A percentile compares a stretch with the other conserved stretches of the same genome.
Conservation (phyloP, 2,113 vertebrate species). For the Osmerus mordax region DNA sequence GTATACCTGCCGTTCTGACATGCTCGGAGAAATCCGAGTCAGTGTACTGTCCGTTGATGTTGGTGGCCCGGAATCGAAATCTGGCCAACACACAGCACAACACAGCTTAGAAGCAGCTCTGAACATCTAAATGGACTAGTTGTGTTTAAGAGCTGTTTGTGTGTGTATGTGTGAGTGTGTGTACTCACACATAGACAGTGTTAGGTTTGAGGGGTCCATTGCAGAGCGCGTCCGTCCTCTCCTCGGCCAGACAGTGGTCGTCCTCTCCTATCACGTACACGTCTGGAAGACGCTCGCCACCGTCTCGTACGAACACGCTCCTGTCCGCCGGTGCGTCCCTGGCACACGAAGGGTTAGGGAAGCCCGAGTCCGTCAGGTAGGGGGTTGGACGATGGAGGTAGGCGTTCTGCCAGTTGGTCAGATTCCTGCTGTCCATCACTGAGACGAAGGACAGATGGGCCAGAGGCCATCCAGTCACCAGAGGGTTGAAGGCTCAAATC, state of each 20-base stretch:
- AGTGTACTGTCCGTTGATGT: conserved; percentile 85
- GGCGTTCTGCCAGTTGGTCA: conserved; percentile 90
- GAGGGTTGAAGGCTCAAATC: not conserved
- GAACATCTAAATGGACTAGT: not conserved
- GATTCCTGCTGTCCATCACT: conserved; percentile 85
- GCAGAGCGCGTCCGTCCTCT: conserved; percentile 79
- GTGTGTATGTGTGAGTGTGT: not conserved
- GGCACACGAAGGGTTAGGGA: conserved; percentile 81
- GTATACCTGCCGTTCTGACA: conserved; percentile 86
- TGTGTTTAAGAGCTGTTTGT: not conserved
- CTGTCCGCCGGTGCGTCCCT: conserved; percentile 28
- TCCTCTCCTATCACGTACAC: conserved; percentile 86
- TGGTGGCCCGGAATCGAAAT: conserved; percentile 96
- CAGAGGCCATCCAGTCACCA: not conserved
- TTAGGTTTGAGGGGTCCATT: conserved; percentile 93
- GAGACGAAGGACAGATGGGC: conserved; percentile 21
- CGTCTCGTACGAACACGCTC: conserved; percentile 33
- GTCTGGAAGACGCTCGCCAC: conserved; percentile 60
- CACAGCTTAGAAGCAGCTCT: not conserved
- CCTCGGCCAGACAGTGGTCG: conserved; percentile 73
- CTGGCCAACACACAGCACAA: conserved; percentile 66
- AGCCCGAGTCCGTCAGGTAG: conserved; percentile 90
- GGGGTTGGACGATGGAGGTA: conserved; percentile 81
- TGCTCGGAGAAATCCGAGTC: conserved; percentile 93
- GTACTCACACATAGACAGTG: conserved; percentile 89